Percentiles rank a stretch among this genome's conserved stretches.
Conservation (phyloP, 1,140 invertebrate genomes). For the Drosophila varians region DNA sequence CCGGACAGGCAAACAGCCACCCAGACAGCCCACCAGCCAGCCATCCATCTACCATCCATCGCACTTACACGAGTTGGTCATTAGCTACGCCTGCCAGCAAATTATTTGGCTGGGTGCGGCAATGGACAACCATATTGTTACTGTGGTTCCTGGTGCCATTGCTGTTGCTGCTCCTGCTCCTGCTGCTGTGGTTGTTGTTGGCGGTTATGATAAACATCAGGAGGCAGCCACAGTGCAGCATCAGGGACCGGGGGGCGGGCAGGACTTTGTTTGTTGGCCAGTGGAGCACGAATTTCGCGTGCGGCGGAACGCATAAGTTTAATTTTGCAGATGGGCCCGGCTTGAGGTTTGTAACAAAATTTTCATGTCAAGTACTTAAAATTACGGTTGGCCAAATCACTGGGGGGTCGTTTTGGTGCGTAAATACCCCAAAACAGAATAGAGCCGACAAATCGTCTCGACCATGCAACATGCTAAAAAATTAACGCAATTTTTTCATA, state of each 20-base stretch:
- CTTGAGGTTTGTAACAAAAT: constrained; percentile 48
- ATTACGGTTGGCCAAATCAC: constrained; percentile 53
- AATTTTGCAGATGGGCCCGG: constrained; percentile 55
- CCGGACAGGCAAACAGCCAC: constrained; percentile 31
- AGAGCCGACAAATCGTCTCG: constrained; percentile 31
- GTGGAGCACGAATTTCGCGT: constrained; percentile 55
- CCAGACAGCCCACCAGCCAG: constrained; percentile 41
- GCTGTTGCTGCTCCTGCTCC: not conserved
- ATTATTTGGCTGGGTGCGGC: constrained; percentile 69
- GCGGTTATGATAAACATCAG: constrained; percentile 75
- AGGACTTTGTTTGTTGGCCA: constrained; percentile 22
- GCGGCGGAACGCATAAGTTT: constrained; percentile 50
- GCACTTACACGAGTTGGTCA: constrained; percentile 78
- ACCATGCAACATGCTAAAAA: constrained; percentile 62
- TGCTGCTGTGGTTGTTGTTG: constrained; percentile 55
- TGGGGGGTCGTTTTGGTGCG: constrained; percentile 34
- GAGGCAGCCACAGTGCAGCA: constrained; percentile 37
- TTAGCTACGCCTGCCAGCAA: constrained; percentile 75
- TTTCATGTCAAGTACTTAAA: constrained; percentile 76
- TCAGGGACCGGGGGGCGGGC: not conserved
- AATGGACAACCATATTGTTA: constrained; percentile 62
- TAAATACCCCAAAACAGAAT: constrained; percentile 10
- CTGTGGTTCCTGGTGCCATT: constrained; percentile 29
- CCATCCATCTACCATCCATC: constrained; percentile 40
- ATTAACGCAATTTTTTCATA: constrained; percentile 67